Base-by-base conservation (phyloP, 2,113 vertebrate species). In the Rhadina sibilatrix region DNA sequence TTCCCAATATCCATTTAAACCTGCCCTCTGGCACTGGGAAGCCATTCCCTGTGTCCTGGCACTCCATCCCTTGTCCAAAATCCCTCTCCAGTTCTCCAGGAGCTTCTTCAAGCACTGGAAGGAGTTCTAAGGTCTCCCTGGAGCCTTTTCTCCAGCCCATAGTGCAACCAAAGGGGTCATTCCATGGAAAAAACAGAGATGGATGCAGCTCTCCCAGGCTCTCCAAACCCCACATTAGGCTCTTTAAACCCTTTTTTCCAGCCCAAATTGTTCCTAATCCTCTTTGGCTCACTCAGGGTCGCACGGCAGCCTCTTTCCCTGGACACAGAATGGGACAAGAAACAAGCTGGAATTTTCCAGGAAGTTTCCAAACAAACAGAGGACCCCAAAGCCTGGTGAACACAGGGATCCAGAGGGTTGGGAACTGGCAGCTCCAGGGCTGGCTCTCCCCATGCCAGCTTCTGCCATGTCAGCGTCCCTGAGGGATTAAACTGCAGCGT, bases 111-210 rank as follows among this genome's bases (percentile, higher is more conserved):
- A 19, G 15, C n/a, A 16, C 56, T 11, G 28, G 15, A 63, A 47
- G 3, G 3, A 15, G 11, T 56, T 46, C n/a, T 7, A 0, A 40
- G 20, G 0, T 21, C 20, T n/a, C 47, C 30, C 12, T 53, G 30
- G 15, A 46, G 4, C 28, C 47, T 78, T 38, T 37, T 53, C 47
- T 70, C 38, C 28, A 78, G 15, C 27, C 19, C 69, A 35, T 11
- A 42, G 22, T n/a, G 20, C 22, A 77, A 40, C 22, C 35, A n/a
- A 37, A 7, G 4, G 3, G 4, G 9, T 50, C n/a, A 31, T 44
- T 74, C 9, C 13, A 9, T 24, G 23, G 27, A 44, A 49, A 83
- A 86, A 82, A 10, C 3, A 2, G 6, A 50, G 71, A 53, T 22
- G 54, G 59, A 70, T 23, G 10, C 18, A 85, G 30, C n/a, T 79